These are phyloP conservation scores for Euzophera pinguis DNA, from an alignment of 2,888 invertebrate species.

Conservation along the genomic window DNA sequence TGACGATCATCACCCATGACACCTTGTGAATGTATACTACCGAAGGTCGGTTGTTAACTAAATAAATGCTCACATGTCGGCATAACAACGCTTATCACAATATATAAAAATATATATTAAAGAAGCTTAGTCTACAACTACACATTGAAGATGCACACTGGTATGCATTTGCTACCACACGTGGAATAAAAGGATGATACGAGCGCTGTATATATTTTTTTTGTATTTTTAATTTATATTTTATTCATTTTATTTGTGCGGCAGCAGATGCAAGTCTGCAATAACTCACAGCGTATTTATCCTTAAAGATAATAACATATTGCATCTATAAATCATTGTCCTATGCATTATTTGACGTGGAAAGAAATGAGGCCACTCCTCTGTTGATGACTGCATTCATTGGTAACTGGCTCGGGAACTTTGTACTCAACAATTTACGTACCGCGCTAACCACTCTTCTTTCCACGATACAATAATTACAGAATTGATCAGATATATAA, in stretches of 20 bases:
- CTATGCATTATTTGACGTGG: constrained; percentile 34
- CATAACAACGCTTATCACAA: constrained; percentile 79
- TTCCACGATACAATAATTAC: constrained; percentile 45
- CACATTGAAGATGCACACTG: constrained; percentile 72
- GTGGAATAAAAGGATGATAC: constrained; percentile 55
- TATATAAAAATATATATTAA: constrained; percentile 79
- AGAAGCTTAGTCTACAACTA: constrained; percentile 76
- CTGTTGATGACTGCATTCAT: constrained; percentile 35
- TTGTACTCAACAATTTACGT: constrained; percentile 60
- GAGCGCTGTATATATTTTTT: constrained; percentile 52
- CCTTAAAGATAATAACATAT: constrained; percentile 61
- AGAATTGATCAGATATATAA: constrained; percentile 43
- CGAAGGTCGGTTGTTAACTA: constrained; percentile 62
- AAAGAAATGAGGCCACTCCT: constrained; percentile 47
- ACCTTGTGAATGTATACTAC: constrained; percentile 49
- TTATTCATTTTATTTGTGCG: constrained; percentile 65
- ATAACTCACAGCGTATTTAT: constrained; percentile 65
- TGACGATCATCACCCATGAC: constrained; percentile 58
- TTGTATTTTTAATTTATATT: constrained; percentile 44
- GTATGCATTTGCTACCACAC: constrained; percentile 76
- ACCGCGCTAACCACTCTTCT: constrained; percentile 49
- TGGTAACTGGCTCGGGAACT: constrained; percentile 73
- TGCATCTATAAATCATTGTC: constrained; percentile 49
- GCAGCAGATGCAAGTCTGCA: constrained; percentile 73
- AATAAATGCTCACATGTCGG: constrained; percentile 77